Evolutionary conservation across 1,140 invertebrate species (phyloP).

Genomic region (Lutraria rhynchaena): DNA sequence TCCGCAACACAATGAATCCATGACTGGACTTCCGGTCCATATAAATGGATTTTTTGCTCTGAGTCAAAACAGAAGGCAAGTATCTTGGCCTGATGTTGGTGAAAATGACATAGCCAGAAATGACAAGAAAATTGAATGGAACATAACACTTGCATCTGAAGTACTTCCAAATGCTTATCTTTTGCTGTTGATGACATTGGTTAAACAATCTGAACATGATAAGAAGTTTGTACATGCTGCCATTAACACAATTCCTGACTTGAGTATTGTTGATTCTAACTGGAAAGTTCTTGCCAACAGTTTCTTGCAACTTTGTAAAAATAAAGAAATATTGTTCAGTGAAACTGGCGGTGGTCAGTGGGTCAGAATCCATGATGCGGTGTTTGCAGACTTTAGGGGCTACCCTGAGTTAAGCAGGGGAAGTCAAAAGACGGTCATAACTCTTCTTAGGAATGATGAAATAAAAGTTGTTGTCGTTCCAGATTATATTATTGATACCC

Average conservation of each 20-base stretch:
- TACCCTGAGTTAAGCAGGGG: background rate
- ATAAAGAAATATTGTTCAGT: background rate
- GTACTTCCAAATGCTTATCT: constrained; percentile 60
- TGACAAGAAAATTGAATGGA: constrained; percentile 69
- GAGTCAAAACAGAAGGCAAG: constrained; percentile 68
- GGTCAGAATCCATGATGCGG: background rate
- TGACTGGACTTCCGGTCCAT: constrained; percentile 73
- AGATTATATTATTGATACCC: background rate
- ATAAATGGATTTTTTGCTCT: constrained; percentile 73
- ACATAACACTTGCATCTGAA: constrained; percentile 64
- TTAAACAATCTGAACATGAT: background rate
- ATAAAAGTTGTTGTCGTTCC: background rate
- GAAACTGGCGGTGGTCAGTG: constrained; percentile 2
- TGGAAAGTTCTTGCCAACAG: background rate
- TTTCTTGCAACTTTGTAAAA: background rate
- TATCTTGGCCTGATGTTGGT: constrained; percentile 68
- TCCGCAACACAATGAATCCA: constrained; percentile 56
- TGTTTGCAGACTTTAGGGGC: background rate
- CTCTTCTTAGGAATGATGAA: background rate
- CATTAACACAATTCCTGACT: constrained; percentile 19
- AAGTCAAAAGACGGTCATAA: background rate
- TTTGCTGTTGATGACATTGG: constrained; percentile 24
- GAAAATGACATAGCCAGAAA: constrained; percentile 13
- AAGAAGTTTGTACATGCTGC: background rate
- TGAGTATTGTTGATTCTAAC: background rate